phyloP scores from a whole-genome alignment of 2,888 invertebrate species.

The Campaea margaritaria region DNA sequence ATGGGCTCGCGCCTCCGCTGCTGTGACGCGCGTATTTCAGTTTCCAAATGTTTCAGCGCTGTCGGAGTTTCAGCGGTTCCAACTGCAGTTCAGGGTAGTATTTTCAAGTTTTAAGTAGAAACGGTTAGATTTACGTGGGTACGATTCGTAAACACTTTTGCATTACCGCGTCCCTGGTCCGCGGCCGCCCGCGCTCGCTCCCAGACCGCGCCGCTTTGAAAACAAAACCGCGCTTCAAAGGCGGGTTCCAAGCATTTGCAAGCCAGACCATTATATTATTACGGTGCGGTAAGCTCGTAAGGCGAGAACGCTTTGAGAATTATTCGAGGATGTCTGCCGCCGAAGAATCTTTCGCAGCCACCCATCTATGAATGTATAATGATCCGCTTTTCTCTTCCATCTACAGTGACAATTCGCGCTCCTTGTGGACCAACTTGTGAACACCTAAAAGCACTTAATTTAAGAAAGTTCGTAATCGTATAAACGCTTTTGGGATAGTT shows the following conservation, averaged over 20 bases:
- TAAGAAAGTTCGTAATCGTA: background rate
- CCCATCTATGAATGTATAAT: conserved; percentile 81
- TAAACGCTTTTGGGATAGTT: background rate
- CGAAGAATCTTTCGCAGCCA: conserved; percentile 72
- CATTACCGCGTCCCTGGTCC: conserved; percentile 19
- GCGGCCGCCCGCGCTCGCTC: background rate
- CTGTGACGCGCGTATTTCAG: conserved; percentile 18
- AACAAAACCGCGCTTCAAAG: conserved; percentile 44
- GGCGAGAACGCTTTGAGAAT: conserved; percentile 70
- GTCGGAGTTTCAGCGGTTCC: conserved; percentile 8
- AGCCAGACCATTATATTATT: conserved; percentile 75
- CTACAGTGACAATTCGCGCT: conserved; percentile 25
- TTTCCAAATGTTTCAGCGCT: conserved; percentile 28
- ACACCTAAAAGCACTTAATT: conserved; percentile 3
- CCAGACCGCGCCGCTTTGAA: conserved; percentile 25
- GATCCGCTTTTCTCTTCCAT: conserved; percentile 56
- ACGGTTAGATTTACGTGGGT: conserved; percentile 10
- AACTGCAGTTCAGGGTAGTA: conserved; percentile 14
- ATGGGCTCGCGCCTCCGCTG: conserved; percentile 1
- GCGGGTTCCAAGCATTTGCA: conserved; percentile 54
- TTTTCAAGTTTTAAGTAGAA: conserved; percentile 14
- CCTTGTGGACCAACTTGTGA: conserved; percentile 21
- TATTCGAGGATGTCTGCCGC: conserved; percentile 63
- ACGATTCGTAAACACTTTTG: conserved; percentile 14
- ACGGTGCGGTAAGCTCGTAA: conserved; percentile 72